Percentiles rank a stretch among this genome's conserved stretches.
Evolutionary conservation across 2,113 vertebrate genomes (phyloP).

Genomic region (Lagopus leucura): DNA sequence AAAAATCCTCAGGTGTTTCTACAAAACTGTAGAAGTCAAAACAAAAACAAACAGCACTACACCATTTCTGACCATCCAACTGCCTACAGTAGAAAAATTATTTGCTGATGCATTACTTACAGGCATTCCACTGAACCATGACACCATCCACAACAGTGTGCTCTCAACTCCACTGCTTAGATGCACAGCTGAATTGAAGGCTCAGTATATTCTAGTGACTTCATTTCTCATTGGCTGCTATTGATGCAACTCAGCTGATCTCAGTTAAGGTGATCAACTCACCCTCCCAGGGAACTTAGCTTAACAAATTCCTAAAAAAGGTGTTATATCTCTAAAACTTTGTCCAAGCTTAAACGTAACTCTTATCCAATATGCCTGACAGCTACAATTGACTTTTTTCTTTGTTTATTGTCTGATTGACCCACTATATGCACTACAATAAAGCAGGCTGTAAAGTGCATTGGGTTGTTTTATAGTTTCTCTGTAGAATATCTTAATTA

Average conservation of each 20-base stretch:
- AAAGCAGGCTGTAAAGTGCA: neutral
- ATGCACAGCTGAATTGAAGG: neutral
- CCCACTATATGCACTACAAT: neutral
- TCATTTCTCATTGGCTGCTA: neutral
- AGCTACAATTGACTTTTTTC: neutral
- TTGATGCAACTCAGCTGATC: neutral
- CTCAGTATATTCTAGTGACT: neutral
- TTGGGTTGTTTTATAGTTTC: neutral
- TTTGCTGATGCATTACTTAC: neutral
- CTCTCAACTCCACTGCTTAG: rapidly evolving
- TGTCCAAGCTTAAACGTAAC: neutral
- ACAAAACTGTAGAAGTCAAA: neutral
- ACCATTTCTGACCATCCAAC: neutral
- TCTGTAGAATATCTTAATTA: conserved; percentile 8
- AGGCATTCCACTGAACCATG: rapidly evolving
- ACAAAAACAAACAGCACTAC: neutral
- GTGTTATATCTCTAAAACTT: neutral
- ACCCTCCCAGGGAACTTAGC: neutral
- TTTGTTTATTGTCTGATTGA: conserved; percentile 8
- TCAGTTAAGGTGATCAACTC: neutral
- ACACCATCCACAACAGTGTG: rapidly evolving
- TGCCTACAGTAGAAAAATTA: neutral
- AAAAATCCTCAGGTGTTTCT: rapidly evolving
- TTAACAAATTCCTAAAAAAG: neutral
- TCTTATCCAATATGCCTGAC: neutral